These are phyloP conservation scores for Parapristionchus giblindavisi DNA, from an alignment of 2,888 invertebrate species.

Conservation along the genomic window DNA sequence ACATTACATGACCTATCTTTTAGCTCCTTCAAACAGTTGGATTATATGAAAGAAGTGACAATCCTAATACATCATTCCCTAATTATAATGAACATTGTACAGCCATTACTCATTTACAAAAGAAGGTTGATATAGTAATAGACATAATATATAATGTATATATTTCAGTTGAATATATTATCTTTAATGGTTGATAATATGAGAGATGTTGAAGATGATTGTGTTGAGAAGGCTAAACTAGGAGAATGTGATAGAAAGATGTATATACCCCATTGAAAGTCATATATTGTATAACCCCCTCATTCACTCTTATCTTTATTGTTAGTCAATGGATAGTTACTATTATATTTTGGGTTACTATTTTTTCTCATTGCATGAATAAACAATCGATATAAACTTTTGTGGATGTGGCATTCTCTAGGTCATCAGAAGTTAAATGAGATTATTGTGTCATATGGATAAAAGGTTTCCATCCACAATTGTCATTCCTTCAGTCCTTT, in stretches of 20 bases:
- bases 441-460: too few relatives aligned
- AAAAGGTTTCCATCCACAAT: too few relatives aligned
- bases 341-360: neutral
- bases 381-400: too few relatives aligned
- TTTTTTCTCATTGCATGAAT: neutral
- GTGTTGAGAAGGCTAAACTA: constrained; percentile 10
- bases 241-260: neutral
- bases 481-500: too few relatives aligned
- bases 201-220: constrained; percentile 25
- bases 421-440: too few relatives aligned
- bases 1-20: neutral
- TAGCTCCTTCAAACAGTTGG: constrained; percentile 26
- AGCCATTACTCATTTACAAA: constrained; percentile 11
- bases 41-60: constrained; percentile 25
- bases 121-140: constrained; percentile 1
- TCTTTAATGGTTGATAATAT: constrained; percentile 22
- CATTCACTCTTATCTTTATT: neutral
- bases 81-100: constrained; percentile 29
- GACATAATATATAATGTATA: neutral
- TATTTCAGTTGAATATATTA: constrained; percentile 21
- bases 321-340: neutral
- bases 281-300: neutral
- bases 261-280: constrained; percentile 26
- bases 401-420: too few relatives aligned
- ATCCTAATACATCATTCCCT: constrained; percentile 14